Conservation (phyloP, 2,113 vertebrate species). For the Struthidea cinerea region DNA sequence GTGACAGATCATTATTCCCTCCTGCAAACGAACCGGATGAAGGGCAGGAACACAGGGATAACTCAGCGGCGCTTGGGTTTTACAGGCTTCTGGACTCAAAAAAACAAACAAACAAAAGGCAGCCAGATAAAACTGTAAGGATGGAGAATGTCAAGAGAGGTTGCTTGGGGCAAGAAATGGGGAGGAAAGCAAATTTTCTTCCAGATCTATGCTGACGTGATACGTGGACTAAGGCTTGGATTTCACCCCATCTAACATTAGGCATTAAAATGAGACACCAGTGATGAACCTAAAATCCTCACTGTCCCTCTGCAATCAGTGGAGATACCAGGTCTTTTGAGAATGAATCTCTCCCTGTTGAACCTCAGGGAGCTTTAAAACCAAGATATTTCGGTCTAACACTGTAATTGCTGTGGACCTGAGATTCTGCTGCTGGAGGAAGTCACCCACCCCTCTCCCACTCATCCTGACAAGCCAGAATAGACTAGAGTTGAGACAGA, state of each 20-base stretch:
- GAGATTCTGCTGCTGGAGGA: neutral
- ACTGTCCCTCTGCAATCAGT: neutral
- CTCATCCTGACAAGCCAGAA: neutral
- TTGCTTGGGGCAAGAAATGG: neutral
- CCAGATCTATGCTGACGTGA: neutral
- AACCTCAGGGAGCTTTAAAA: neutral
- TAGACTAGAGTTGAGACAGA: neutral
- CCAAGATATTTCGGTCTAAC: neutral
- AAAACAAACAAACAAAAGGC: neutral
- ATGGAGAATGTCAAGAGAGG: neutral
- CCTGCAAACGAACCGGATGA: conserved; percentile 53
- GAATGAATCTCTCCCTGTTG: neutral
- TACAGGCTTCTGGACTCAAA: conserved; percentile 18
- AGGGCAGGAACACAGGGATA: conserved; percentile 57
- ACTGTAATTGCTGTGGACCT: neutral
- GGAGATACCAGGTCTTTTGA: neutral
- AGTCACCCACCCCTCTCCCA: neutral
- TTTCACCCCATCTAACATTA: neutral
- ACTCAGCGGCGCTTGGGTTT: conserved; percentile 17
- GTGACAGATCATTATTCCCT: conserved; percentile 65
- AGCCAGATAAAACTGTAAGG: neutral
- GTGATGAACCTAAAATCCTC: neutral
- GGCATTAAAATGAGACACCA: neutral
- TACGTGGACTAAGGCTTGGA: neutral
- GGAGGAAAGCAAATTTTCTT: neutral